These are phyloP conservation scores for Mola mola DNA, from an alignment of 2,113 vertebrate species.

Conservation along the genomic window DNA sequence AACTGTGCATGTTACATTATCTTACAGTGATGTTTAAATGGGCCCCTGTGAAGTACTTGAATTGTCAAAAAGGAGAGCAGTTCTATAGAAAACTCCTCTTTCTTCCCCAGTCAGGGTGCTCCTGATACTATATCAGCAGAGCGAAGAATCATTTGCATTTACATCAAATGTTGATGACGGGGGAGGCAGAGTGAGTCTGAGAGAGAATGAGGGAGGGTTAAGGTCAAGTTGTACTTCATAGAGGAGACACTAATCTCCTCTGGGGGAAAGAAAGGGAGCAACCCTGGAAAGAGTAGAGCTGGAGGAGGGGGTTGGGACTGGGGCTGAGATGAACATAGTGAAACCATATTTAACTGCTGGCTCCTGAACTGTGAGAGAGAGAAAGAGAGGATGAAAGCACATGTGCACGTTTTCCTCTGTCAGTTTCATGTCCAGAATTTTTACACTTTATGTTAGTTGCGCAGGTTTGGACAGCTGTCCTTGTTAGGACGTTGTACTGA, in stretches of 20 bases:
- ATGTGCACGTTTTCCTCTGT: neutral
- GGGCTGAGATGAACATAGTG: constrained; percentile 12
- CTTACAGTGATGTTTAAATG: constrained; percentile 28
- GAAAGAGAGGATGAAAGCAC: neutral
- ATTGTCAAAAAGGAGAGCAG: constrained; percentile 41
- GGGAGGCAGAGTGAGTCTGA: constrained; percentile 39
- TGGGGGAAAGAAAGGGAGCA: constrained; percentile 34
- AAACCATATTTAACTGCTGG: constrained; percentile 25
- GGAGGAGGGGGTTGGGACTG: neutral
- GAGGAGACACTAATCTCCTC: constrained; percentile 67
- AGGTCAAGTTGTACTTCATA: constrained; percentile 76
- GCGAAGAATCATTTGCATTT: constrained; percentile 73
- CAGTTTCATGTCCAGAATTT: no score
- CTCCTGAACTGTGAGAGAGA: neutral
- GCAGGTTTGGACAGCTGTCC: no score
- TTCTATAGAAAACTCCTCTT: constrained; percentile 36
- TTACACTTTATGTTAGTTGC: no score
- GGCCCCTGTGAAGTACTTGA: constrained; percentile 30
- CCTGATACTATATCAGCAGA: constrained; percentile 56
- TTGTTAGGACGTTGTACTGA: no score
- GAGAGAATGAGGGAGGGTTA: constrained; percentile 59
- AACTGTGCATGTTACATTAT: constrained; percentile 17
- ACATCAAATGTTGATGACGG: constrained; percentile 69
- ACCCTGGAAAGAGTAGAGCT: constrained; percentile 19
- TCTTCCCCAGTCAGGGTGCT: constrained; percentile 21